Base-by-base conservation (phyloP, 2,888 invertebrate genomes). In the Iphiclides podalirius region DNA sequence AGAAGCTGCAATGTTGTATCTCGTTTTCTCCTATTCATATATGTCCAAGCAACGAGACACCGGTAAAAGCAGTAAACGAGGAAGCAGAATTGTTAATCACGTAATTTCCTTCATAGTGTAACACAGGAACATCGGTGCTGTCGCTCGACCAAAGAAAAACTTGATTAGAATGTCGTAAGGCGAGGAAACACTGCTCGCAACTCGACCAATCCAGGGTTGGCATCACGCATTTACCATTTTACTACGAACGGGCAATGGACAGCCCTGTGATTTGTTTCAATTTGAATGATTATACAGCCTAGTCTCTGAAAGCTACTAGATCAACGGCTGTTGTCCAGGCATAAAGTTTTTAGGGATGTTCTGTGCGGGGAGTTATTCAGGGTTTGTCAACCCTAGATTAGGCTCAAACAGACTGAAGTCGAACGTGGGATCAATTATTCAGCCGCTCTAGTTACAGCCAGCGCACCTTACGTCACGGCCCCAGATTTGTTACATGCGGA, bases 391-490 rank as follows among this genome's bases (percentile, higher is more conserved):
- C 47, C 41, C 41, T 38, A 37, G 11, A 31, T n/a, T 20, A 12
- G 26, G 6, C 56, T 48, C 45, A 47, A 58, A 65, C 70, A 79
- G 71, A 72, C 57, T 28, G 64, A 75, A 77, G 64, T 74, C 76
- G 81, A 83, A 80, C 85, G 85, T 85, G 83, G 77, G 84, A 86
- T 78, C 72, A 77, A 82, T 81, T 75, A 81, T 77, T 75, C 65
- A 75, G 61, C 62, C 70, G 76, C 61, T 73, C 65, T 68, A 71
- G 63, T 76, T 76, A 66, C 33, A 37, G 23, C 15, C 20, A 14
- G 15, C 13, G n/a, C 11, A 20, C 20, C 20, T 47, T 47, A 43
- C 42, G 48, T 38, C 48, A 43, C 47, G 20, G 23, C n/a, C 20
- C 20, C 14, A 37, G 36, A 49, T 33, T 16, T 33, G 31, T 28